Evolutionary conservation across 2,113 vertebrate genomes (phyloP).

Genomic region (Ariopsis seemanni): DNA sequence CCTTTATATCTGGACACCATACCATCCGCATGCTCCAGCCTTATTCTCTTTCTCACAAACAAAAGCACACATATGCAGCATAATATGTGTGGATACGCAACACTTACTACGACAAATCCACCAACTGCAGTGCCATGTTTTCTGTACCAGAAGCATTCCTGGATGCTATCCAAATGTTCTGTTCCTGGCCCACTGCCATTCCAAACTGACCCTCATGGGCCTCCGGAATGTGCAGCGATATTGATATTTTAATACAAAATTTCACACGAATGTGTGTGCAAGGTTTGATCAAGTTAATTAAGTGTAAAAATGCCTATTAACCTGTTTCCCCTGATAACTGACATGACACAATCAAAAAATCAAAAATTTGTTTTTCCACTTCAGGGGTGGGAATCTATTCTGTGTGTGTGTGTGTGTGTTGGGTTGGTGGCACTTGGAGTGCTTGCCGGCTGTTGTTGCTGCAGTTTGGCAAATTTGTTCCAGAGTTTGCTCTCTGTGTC

Average conservation of each 20-base stretch:
- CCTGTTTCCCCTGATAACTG: neutral
- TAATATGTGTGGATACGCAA: constrained; percentile 10
- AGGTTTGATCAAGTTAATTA: constrained; percentile 17
- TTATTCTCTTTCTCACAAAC: neutral
- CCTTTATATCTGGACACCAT: constrained; percentile 41
- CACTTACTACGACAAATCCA: constrained; percentile 32
- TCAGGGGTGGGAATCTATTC: neutral
- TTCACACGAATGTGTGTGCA: too few relatives aligned
- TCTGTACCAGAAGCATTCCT: constrained; percentile 14
- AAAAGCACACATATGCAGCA: constrained; percentile 7
- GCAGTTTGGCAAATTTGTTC: constrained; percentile 59
- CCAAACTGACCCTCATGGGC: constrained; percentile 28
- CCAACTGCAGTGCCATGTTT: constrained; percentile 32
- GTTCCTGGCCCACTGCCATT: constrained; percentile 30
- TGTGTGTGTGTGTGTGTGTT: neutral
- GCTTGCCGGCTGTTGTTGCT: constrained; percentile 42
- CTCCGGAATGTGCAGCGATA: neutral
- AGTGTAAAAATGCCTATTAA: constrained; percentile 2
- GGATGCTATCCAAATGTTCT: constrained; percentile 24
- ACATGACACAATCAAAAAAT: neutral
- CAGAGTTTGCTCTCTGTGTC: constrained; percentile 46
- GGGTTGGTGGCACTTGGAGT: neutral
- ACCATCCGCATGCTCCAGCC: constrained; percentile 18
- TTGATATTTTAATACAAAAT: constrained; percentile 28
- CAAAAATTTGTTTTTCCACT: neutral